phyloP scores from a whole-genome alignment of 2,113 vertebrate genomes.

The Thunnus maccoyii region DNA sequence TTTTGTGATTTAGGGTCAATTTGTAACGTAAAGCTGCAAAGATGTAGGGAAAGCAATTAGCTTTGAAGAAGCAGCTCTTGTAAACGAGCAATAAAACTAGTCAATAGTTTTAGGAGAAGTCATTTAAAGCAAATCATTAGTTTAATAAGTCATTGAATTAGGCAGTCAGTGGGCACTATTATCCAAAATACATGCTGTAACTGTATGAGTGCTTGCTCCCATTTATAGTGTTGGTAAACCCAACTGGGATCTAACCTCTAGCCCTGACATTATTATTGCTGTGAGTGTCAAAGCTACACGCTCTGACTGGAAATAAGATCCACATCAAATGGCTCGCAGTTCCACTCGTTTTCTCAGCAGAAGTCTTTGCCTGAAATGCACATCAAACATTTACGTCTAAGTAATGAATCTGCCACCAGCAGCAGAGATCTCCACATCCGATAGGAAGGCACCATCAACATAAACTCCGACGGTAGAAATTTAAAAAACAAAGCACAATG shows the following conservation, averaged over 20 bases:
- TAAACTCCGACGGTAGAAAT: background rate
- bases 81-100: background rate
- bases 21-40: background rate
- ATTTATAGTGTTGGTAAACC: background rate
- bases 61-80: background rate
- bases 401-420: background rate
- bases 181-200: constrained; percentile 20
- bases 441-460: background rate
- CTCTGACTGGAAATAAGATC: constrained; percentile 39
- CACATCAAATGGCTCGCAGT: constrained; percentile 28
- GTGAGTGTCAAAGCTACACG: constrained; percentile 20
- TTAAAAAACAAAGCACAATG: background rate
- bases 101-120: background rate
- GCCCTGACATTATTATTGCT: constrained; percentile 28
- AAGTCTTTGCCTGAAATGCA: background rate
- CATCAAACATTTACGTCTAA: constrained; percentile 1
- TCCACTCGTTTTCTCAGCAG: constrained; percentile 11
- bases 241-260: constrained; percentile 28
- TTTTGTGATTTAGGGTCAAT: background rate
- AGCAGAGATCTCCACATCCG: background rate
- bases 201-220: background rate
- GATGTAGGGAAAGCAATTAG: background rate
- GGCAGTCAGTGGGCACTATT: background rate
- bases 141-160: background rate
- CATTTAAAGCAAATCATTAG: background rate